Evolutionary conservation across 2,888 invertebrate species (phyloP), one percentile per base, ranked within the genome.

Genomic region (Amaurobius ferox): DNA sequence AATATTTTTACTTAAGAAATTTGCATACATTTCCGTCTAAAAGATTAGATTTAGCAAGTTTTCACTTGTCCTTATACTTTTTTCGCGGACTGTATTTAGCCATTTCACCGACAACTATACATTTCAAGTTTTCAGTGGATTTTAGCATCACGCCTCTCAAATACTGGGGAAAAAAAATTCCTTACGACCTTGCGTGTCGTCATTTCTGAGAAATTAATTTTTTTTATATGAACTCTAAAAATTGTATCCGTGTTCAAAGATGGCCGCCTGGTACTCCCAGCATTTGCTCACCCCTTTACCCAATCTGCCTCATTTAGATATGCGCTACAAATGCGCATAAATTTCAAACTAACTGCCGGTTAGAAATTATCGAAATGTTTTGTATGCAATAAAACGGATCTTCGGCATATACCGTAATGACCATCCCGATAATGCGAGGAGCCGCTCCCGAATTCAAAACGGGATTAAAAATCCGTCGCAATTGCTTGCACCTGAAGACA

Each of bases 281-380:
- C 35, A 35, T 35, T 11, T 11, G 5, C 55, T 5, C 55, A n/a
- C 55, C 55, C 55, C 23, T 55, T 23, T 55, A 23, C 55, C 55
- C 74, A 81, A 81, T 81, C 81, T 81, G 81, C 74, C 48, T 68
- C 81, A 74, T 64, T 81, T 74, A 81, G 81, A 81, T 81, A 81
- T 81, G 81, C 74, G 30, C 62, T 39, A 68, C n/a, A 70, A 76
- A 76, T 64, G 30, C 62, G 30, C 81, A 81, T 81, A 81, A 81
- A 81, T 81, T 81, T 29, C 55, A 70, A 70, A 70, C 74, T 76
- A 81, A 81, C 81, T 68, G 81, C 81, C 81, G 32, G 74, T 81
- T 76, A 67, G 70, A 81, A 81, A 81, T 81, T 81, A 81, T 81
- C 81, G 81, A 81, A 81, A 81, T 81, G 81, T 81, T 81, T 81